Evolutionary conservation across 2,113 vertebrate species (phyloP), one percentile per base, ranked within the genome.

Genomic region (Athene cunicularia): DNA sequence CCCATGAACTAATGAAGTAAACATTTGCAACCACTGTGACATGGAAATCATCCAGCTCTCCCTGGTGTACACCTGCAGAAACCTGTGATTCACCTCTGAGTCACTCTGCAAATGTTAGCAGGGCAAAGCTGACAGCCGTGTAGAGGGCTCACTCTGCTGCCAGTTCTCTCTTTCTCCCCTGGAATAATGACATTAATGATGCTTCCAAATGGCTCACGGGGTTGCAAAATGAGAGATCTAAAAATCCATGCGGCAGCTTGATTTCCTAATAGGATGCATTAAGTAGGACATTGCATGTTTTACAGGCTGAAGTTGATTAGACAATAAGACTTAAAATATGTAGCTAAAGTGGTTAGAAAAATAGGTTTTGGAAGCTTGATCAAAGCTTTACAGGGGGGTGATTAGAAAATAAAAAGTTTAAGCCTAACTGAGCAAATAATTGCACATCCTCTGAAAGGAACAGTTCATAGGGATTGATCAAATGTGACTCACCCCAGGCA

Each of bases 381-480:
- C 98, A 98, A 98, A 98, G 97, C 98, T 75, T 98, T 97, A 97
- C 95, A 98, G 98, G 97, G 96, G 97, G 97, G 97, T 97, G 97
- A 98, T 98, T 98, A 98, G 97, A 98, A 98, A 98, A 98, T 98
- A 98, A 98, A 98, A 98, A 98, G 96, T 98, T 98, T 98, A 98
- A 98, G 97, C 97, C 97, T 98, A 98, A 97, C 98, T 98, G 98
- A 98, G 98, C 98, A 98, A 99, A 98, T 98, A 98, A 98, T 98
- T 98, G 98, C 97, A 98, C 97, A 98, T 98, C 97, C 96, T 97
- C 98, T 98, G 97, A 98, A 98, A 98, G 98, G 97, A 98, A 86
- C 67, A 27, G 84, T 98, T 98, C 95, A 88, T 82, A 98, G 94
- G 95, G 97, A 98, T 91, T 97, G 97, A 98, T 98, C 97, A 98